Conservation (phyloP, 2,888 invertebrate species). For the Teinopalpus imperialis region DNA sequence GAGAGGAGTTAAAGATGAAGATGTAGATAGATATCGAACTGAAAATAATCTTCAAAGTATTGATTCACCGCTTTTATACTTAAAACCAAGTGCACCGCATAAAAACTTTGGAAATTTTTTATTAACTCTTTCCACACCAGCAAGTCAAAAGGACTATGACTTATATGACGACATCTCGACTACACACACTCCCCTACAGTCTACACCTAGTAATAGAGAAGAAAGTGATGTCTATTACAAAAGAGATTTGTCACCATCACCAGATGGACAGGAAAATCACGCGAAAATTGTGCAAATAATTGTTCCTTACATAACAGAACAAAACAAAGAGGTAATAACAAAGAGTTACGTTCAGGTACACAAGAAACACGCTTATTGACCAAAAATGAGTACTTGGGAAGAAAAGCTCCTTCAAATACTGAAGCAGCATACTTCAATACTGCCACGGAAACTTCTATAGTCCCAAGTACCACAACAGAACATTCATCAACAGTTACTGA, state of each 20-base stretch:
- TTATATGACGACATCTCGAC: slow-evolving; percentile 66
- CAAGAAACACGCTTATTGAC: no score
- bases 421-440: slow-evolving; percentile 43
- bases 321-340: slow-evolving; percentile 40
- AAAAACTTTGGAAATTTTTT: slow-evolving; percentile 76
- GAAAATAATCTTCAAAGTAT: slow-evolving; percentile 75
- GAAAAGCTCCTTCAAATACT: slow-evolving; percentile 71
- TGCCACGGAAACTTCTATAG: slow-evolving; percentile 48
- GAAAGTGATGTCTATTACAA: slow-evolving; percentile 52
- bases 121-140: slow-evolving; percentile 50
- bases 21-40: slow-evolving; percentile 69
- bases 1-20: slow-evolving; percentile 66
- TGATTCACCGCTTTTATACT: slow-evolving; percentile 82
- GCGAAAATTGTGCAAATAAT: slow-evolving; percentile 89
- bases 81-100: slow-evolving; percentile 76
- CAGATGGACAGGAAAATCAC: slow-evolving; percentile 59
- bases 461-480: slow-evolving; percentile 52
- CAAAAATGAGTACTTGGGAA: slow-evolving; percentile 68
- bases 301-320: slow-evolving; percentile 86
- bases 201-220: slow-evolving; percentile 44
- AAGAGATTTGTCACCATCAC: slow-evolving; percentile 43
- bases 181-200: slow-evolving; percentile 44
- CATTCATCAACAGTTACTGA: slow-evolving; percentile 55
- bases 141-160: slow-evolving; percentile 62
- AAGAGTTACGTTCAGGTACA: slow-evolving; percentile 54